These are phyloP conservation scores for Lydus trimaculatus DNA, from an alignment of 2,888 invertebrate species.

Conservation along the genomic window DNA sequence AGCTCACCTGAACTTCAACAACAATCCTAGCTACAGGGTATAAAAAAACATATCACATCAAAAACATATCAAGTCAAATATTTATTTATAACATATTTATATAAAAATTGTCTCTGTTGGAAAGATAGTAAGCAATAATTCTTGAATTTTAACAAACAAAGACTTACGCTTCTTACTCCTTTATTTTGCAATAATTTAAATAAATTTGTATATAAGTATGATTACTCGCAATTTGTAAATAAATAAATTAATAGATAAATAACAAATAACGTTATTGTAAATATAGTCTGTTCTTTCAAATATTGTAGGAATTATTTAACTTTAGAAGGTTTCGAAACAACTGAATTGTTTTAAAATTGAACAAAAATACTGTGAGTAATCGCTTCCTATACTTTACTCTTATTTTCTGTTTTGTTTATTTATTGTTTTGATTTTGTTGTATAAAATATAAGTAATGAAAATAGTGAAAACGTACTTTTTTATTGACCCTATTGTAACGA, in stretches of 20 bases:
- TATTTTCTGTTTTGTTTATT: slow-evolving; percentile 27
- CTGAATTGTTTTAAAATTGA: slow-evolving; percentile 40
- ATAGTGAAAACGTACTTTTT: slow-evolving; percentile 44
- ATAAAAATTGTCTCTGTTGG: slow-evolving; percentile 26
- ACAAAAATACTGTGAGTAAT: slow-evolving; percentile 39
- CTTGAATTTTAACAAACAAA: neutral
- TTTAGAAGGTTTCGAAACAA: slow-evolving; percentile 41
- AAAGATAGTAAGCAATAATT: slow-evolving; percentile 23
- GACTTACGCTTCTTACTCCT: neutral
- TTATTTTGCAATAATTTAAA: neutral
- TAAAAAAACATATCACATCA: slow-evolving; percentile 49
- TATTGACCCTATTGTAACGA: slow-evolving; percentile 47
- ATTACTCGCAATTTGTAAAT: slow-evolving; percentile 29
- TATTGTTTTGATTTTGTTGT: slow-evolving; percentile 19
- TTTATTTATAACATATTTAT: slow-evolving; percentile 27
- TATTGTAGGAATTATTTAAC: slow-evolving; percentile 37
- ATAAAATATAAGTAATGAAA: slow-evolving; percentile 39
- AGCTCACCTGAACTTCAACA: slow-evolving; percentile 26
- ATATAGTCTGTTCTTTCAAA: slow-evolving; percentile 41
- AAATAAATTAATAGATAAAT: slow-evolving; percentile 26
- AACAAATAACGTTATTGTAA: slow-evolving; percentile 33
- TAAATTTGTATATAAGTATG: slow-evolving; percentile 28
- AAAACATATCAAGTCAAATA: slow-evolving; percentile 31
- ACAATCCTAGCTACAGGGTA: slow-evolving; percentile 52
- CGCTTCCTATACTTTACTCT: slow-evolving; percentile 39